Conservation (phyloP, 2,797 vertebrate species). For the Cyprinodon diabolis region DNA sequence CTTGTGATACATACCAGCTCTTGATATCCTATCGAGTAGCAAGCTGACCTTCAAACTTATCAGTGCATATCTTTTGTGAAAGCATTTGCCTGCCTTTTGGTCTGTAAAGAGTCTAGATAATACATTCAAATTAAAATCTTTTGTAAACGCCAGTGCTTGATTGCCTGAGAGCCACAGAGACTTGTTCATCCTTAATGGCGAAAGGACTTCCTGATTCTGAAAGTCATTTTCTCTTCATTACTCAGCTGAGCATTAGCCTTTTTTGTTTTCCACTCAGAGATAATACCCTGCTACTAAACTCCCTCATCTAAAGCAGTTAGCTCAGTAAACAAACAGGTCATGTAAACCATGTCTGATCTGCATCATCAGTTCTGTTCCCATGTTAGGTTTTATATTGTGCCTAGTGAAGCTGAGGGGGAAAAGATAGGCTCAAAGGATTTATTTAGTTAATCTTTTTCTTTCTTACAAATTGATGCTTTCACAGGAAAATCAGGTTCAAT, state of each 20-base stretch:
- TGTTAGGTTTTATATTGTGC: not conserved
- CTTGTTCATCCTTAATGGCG: constrained; percentile 75
- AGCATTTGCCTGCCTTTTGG: constrained; percentile 70
- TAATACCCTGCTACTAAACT: constrained; percentile 57
- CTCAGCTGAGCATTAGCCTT: constrained; percentile 69
- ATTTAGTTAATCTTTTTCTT: not conserved
- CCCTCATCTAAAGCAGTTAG: constrained; percentile 32
- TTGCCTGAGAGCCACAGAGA: constrained; percentile 81
- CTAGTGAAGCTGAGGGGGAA: constrained; percentile 4
- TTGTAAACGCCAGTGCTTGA: constrained; percentile 81
- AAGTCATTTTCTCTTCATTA: constrained; percentile 78
- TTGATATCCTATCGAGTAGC: constrained; percentile 73
- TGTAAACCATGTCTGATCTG: constrained; percentile 8
- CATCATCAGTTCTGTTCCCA: not conserved
- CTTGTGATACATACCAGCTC: constrained; percentile 45
- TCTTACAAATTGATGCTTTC: not conserved
- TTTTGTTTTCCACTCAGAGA: constrained; percentile 65
- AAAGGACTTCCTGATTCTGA: constrained; percentile 80
- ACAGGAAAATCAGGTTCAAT: not conserved
- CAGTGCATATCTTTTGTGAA: constrained; percentile 74
- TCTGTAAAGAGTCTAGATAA: constrained; percentile 79
- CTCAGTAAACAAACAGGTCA: constrained; percentile 34
- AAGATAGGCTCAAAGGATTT: not conserved
- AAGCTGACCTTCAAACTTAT: constrained; percentile 83
- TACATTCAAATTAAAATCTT: constrained; percentile 83